Evolutionary conservation across 1,140 invertebrate genomes (phyloP).

Genomic region (Conus betulinus): DNA sequence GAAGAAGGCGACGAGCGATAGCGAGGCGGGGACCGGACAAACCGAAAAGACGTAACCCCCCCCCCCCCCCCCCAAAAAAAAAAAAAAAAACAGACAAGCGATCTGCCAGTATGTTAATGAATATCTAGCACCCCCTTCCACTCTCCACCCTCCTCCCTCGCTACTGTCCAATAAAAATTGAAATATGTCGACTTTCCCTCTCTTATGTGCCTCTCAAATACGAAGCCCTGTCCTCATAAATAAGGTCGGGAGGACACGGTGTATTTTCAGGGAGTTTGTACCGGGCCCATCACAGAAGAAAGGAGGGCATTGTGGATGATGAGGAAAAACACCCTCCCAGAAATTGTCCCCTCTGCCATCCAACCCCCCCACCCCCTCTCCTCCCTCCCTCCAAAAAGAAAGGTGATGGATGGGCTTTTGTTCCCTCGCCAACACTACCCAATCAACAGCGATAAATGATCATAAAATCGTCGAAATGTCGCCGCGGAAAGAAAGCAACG

Average conservation of each 20-base stretch:
- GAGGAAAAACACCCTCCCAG: background rate
- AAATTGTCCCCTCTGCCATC: background rate
- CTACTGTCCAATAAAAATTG: conserved; percentile 26
- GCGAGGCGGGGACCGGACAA: too few relatives aligned
- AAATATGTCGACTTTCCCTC: conserved; percentile 17
- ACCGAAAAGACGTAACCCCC: too few relatives aligned
- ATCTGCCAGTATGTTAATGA: conserved; percentile 9
- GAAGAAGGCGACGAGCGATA: too few relatives aligned
- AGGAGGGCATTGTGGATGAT: background rate
- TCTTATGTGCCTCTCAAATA: conserved; percentile 11
- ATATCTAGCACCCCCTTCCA: background rate
- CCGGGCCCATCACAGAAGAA: background rate
- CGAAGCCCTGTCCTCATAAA: conserved; percentile 24
- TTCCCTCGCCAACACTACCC: background rate
- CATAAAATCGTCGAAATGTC: background rate
- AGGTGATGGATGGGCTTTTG: background rate
- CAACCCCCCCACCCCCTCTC: background rate
- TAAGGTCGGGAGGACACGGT: background rate
- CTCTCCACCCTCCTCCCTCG: too few relatives aligned
- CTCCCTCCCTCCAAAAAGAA: background rate
- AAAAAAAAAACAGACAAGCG: background rate
- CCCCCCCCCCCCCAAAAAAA: too few relatives aligned
- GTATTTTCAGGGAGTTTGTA: background rate
- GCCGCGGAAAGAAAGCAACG: background rate
- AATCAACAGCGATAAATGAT: background rate